phyloP scores from a whole-genome alignment of 2,888 invertebrate genomes.

The Drosophila koepferae region DNA sequence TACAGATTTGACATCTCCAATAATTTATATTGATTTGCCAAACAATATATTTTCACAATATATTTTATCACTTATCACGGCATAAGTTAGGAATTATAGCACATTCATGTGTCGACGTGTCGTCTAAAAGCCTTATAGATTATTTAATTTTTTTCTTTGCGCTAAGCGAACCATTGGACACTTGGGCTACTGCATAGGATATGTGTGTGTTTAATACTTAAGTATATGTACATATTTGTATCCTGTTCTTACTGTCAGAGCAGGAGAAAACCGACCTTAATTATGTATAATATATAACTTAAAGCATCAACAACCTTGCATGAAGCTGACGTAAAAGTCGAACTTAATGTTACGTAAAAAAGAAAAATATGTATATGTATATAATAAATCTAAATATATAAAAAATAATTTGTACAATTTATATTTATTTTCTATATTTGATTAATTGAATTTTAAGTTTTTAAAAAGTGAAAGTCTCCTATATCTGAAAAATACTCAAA shows the following conservation, averaged over 20 bases:
- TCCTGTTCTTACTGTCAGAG: slow-evolving; percentile 9
- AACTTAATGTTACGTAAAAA: background rate
- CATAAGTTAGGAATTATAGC: background rate
- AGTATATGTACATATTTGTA: slow-evolving; percentile 25
- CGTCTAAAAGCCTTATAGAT: too few species aligned
- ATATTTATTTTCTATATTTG: background rate
- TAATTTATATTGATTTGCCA: too few species aligned
- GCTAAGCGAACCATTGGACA: background rate
- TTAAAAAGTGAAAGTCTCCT: too few species aligned
- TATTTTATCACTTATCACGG: too few species aligned
- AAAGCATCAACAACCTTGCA: background rate
- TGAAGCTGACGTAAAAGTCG: background rate
- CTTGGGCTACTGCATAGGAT: slow-evolving; percentile 8
- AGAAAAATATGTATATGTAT: background rate
- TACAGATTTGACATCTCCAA: too few species aligned
- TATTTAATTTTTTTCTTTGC: background rate
- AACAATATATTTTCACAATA: too few species aligned
- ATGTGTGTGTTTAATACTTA: slow-evolving; percentile 32
- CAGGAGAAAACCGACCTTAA: slow-evolving; percentile 28
- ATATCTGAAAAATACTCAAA: too few species aligned
- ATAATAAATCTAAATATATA: too few species aligned
- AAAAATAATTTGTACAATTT: too few species aligned
- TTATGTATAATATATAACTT: slow-evolving; percentile 36
- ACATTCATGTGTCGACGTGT: background rate
- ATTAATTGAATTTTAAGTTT: too few species aligned